These are phyloP conservation scores for Drosophila buzzatii DNA, from an alignment of 2,888 invertebrate species.

Conservation along the genomic window DNA sequence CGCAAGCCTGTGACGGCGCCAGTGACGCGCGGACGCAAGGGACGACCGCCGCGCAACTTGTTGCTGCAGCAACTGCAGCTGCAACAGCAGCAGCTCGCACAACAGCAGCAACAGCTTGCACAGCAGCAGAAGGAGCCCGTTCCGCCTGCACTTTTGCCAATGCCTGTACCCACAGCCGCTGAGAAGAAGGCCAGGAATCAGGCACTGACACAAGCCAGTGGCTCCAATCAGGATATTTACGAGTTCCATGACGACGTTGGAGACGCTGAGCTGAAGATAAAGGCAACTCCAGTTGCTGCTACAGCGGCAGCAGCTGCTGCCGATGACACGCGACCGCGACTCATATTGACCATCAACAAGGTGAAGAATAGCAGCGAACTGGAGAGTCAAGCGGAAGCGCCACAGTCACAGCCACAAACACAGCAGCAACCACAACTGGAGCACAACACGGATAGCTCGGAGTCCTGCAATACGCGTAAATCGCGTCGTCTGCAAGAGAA, in stretches of 20 bases:
- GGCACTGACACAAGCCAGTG: conserved; percentile 62
- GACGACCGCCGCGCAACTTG: conserved; percentile 85
- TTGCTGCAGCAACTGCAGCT: conserved; percentile 80
- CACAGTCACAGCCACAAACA: conserved; percentile 84
- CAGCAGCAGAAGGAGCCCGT: conserved; percentile 34
- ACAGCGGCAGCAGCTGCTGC: conserved; percentile 35
- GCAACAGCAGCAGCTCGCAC: conserved; percentile 68
- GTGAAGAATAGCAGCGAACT: conserved; percentile 85
- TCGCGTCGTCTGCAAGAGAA: conserved; percentile 92
- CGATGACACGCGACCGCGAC: conserved; percentile 87
- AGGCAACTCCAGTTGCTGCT: conserved; percentile 24
- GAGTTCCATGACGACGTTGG: conserved; percentile 96
- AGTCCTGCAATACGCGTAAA: conserved; percentile 89
- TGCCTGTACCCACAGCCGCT: conserved; percentile 56
- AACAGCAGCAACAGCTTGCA: conserved; percentile 45
- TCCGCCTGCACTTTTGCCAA: conserved; percentile 22
- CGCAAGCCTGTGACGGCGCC: conserved; percentile 83
- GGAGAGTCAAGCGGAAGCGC: conserved; percentile 39
- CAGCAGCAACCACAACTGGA: conserved; percentile 38
- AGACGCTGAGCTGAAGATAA: conserved; percentile 87
- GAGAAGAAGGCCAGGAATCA: conserved; percentile 84
- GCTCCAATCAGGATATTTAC: conserved; percentile 90
- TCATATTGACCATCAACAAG: conserved; percentile 93
- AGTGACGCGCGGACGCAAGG: conserved; percentile 84
- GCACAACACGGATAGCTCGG: conserved; percentile 73